These are phyloP conservation scores for Dermolepida albohirtum DNA, from an alignment of 2,888 invertebrate genomes.

Conservation along the genomic window DNA sequence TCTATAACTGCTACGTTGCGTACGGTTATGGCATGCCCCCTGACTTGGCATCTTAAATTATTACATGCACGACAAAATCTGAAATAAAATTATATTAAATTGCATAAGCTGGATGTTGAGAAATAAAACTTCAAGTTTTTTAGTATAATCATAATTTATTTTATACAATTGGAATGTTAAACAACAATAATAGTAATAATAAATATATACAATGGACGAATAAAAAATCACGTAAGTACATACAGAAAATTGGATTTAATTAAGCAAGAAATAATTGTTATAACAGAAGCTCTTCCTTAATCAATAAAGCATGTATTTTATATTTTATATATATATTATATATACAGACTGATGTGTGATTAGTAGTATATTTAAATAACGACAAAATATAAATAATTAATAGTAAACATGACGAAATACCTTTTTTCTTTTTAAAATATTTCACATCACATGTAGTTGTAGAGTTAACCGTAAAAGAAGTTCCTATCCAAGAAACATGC, in stretches of 20 bases:
- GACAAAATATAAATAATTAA: slow-evolving; percentile 24
- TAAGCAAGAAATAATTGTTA: not conserved
- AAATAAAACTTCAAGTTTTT: slow-evolving; percentile 1
- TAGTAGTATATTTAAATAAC: slow-evolving; percentile 13
- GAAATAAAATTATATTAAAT: too few relatives aligned
- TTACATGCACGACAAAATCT: too few relatives aligned
- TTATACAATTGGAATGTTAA: slow-evolving; percentile 45
- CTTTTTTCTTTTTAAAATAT: slow-evolving; percentile 11
- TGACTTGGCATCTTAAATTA: too few relatives aligned
- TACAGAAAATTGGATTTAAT: slow-evolving; percentile 23
- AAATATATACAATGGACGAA: slow-evolving; percentile 45
- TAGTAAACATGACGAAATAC: slow-evolving; percentile 13
- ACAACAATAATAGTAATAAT: slow-evolving; percentile 35
- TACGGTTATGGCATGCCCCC: too few relatives aligned
- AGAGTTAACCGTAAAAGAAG: too few relatives aligned
- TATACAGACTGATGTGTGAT: slow-evolving; percentile 24
- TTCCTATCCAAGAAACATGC: too few relatives aligned
- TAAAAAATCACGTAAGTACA: slow-evolving; percentile 44
- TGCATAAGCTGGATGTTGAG: too few relatives aligned
- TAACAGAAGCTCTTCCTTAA: slow-evolving; percentile 1
- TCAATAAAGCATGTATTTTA: slow-evolving; percentile 21
- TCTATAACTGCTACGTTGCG: too few relatives aligned
- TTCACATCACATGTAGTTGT: slow-evolving; percentile 4
- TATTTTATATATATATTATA: not conserved
- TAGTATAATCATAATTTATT: slow-evolving; percentile 41